phyloP scores from a whole-genome alignment of 1,140 invertebrate genomes.

The Brachionus rubens region DNA sequence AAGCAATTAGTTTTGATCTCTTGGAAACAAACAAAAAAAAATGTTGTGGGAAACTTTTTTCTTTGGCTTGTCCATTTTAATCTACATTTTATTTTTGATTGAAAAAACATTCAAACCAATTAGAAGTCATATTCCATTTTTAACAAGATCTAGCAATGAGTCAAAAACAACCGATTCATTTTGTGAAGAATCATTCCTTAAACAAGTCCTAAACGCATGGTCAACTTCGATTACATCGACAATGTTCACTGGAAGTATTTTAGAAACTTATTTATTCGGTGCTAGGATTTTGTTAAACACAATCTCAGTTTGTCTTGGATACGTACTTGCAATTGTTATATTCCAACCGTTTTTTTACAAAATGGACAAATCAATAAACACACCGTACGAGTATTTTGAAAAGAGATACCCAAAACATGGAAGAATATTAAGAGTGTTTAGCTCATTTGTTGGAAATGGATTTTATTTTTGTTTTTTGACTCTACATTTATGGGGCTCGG shows the following conservation, averaged over 20 bases:
- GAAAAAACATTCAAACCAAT: no score
- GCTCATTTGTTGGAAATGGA: not conserved
- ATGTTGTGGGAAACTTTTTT: no score
- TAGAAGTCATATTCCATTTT: no score
- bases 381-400: not conserved
- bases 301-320: not conserved
- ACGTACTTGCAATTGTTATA: not conserved
- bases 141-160: no score
- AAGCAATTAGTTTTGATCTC: no score
- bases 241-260: not conserved
- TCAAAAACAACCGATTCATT: no score
- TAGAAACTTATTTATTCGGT: slow-evolving; percentile 1
- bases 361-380: not conserved
- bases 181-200: not conserved
- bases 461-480: not conserved
- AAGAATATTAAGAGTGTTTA: not conserved
- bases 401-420: not conserved
- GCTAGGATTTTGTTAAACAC: not conserved
- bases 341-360: not conserved
- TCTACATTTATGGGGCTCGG: not conserved
- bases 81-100: no score
- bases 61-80: no score
- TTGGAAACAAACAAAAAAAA: no score
- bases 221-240: not conserved
- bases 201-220: not conserved